Evolutionary conservation across 2,113 vertebrate genomes (phyloP).

Genomic region (Nothoprocta perdicaria): DNA sequence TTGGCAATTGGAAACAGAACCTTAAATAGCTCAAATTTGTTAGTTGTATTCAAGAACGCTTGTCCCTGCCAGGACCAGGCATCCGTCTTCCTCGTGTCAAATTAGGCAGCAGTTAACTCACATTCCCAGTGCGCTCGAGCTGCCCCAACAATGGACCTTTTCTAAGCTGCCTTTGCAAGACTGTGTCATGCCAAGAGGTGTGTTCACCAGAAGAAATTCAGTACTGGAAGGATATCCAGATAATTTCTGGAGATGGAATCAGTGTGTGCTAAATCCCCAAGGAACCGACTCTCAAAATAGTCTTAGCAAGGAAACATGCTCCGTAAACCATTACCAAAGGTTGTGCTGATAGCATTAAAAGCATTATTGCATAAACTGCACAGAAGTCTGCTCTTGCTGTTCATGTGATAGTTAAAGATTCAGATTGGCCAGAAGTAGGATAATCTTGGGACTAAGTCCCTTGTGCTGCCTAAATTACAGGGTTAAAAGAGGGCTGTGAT

Average conservation of each 20-base stretch:
- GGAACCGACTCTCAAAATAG: conserved; percentile 8
- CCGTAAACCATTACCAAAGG: conserved; percentile 31
- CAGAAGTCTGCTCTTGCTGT: neutral
- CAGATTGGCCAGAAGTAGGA: neutral
- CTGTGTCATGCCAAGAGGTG: conserved; percentile 21
- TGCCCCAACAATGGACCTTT: neutral
- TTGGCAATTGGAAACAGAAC: neutral
- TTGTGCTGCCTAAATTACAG: neutral
- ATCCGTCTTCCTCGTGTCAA: neutral
- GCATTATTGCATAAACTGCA: neutral
- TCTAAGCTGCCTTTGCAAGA: neutral
- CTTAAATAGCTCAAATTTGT: conserved; percentile 16
- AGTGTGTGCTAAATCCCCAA: neutral
- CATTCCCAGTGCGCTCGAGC: neutral
- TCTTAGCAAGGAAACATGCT: neutral
- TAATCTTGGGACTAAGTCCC: neutral
- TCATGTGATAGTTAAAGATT: neutral
- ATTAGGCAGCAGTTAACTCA: conserved; percentile 10
- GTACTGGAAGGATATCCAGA: neutral
- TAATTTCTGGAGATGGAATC: conserved; percentile 27
- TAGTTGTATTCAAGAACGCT: conserved; percentile 13
- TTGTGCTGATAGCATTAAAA: conserved; percentile 10
- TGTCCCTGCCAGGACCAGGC: neutral
- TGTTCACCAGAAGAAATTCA: conserved; percentile 14
- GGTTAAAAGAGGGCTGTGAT: conserved; percentile 21